phyloP scores from a whole-genome alignment of 2,797 vertebrate genomes.

The Geotrypetes seraphini region DNA sequence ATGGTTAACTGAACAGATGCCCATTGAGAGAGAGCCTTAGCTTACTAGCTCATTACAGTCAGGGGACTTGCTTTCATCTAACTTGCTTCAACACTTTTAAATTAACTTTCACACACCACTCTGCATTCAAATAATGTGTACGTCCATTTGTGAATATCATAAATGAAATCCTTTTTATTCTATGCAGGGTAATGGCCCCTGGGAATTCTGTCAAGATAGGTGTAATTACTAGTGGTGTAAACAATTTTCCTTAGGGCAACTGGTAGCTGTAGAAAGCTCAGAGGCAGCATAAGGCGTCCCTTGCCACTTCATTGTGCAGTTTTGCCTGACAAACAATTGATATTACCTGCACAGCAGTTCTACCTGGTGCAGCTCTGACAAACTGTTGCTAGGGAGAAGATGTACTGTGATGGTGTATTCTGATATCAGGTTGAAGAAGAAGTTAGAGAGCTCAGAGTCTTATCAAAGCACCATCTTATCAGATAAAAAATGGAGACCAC shows the following conservation, averaged over 20 bases:
- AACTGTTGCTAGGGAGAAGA: background rate
- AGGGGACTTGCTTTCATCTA: too few species aligned
- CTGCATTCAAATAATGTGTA: too few species aligned
- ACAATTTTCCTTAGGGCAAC: constrained; percentile 2
- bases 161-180: too few species aligned
- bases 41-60: too few species aligned
- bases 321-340: constrained; percentile 8
- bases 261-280: background rate
- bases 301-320: background rate
- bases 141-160: too few species aligned
- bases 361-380: background rate
- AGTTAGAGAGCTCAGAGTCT: background rate
- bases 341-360: background rate
- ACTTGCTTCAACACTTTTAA: too few species aligned
- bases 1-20: background rate
- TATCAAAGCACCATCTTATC: background rate
- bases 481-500: background rate
- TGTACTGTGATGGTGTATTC: background rate
- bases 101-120: too few species aligned
- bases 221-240: background rate
- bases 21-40: too few species aligned
- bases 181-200: background rate
- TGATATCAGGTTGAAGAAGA: constrained; percentile 2
- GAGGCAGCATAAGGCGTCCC: background rate
- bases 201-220: background rate